phyloP scores from a whole-genome alignment of 2,888 invertebrate genomes.

The Eucera pruinosa region DNA sequence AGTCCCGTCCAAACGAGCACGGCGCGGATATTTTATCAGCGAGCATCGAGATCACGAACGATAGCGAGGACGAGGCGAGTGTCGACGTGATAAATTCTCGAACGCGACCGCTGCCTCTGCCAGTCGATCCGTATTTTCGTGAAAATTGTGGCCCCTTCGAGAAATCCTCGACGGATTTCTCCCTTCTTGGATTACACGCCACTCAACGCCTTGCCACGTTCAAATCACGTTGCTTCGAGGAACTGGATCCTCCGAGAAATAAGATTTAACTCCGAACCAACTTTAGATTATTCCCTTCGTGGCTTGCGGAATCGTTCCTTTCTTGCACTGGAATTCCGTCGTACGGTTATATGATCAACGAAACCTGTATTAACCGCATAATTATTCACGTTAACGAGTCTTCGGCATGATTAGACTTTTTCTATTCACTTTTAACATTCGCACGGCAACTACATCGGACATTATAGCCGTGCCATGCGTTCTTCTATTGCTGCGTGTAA shows the following conservation, averaged over 20 bases:
- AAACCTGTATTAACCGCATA: too few species aligned
- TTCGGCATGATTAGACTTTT: too few species aligned
- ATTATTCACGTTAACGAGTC: too few species aligned
- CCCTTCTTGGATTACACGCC: background rate
- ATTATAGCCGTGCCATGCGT: too few species aligned
- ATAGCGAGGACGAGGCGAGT: slow-evolving; percentile 37
- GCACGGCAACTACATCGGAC: too few species aligned
- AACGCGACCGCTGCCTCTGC: background rate
- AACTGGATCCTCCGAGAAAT: background rate
- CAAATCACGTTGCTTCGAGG: background rate
- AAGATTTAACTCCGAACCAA: too few species aligned
- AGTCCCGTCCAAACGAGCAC: slow-evolving; percentile 42
- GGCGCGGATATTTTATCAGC: slow-evolving; percentile 56
- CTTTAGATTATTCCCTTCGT: too few species aligned
- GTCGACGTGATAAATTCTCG: slow-evolving; percentile 45
- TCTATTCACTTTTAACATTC: too few species aligned
- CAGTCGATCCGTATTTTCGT: slow-evolving; percentile 36
- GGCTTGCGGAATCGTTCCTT: too few species aligned
- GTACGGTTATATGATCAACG: too few species aligned
- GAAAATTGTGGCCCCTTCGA: slow-evolving; percentile 12
- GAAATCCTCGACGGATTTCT: background rate
- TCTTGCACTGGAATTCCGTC: too few species aligned
- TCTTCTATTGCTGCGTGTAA: too few species aligned
- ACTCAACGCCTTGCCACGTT: background rate
- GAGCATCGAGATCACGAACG: slow-evolving; percentile 57